phyloP scores from a whole-genome alignment of 2,888 invertebrate species.

The Spodoptera picta region DNA sequence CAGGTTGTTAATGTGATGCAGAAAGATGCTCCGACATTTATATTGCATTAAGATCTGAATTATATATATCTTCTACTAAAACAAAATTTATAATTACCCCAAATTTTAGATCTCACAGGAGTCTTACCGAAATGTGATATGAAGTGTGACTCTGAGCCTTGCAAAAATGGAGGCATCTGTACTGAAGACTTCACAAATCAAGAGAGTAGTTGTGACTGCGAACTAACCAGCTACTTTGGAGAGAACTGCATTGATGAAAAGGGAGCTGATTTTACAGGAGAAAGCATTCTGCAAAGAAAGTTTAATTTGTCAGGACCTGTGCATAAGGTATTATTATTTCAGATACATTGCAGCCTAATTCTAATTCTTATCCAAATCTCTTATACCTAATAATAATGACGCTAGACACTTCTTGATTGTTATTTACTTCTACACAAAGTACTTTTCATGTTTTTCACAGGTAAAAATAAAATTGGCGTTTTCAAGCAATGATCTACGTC shows the following conservation, averaged over 20 bases:
- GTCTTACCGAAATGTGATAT: constrained; percentile 95
- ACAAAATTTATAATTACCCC: no score
- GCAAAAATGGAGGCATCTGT: constrained; percentile 95
- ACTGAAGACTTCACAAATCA: constrained; percentile 96
- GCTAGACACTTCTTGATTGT: no score
- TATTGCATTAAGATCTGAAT: no score
- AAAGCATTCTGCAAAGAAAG: constrained; percentile 94
- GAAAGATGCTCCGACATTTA: no score
- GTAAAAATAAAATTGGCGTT: constrained; percentile 96
- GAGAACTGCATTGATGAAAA: constrained; percentile 96
- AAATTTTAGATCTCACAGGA: constrained; percentile 88
- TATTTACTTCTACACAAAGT: no score
- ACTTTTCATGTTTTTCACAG: constrained; percentile 69
- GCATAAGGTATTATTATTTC: constrained; percentile 68
- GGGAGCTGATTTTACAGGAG: constrained; percentile 96
- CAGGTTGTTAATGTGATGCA: no score
- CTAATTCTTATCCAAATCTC: no score
- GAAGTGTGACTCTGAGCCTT: constrained; percentile 96
- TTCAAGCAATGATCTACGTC: constrained; percentile 93
- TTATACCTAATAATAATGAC: no score
- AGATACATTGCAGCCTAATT: neutral
- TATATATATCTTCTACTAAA: no score
- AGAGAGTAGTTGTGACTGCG: constrained; percentile 95
- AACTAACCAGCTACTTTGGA: constrained; percentile 96
- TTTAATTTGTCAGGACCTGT: constrained; percentile 92